These are phyloP conservation scores for Xerus rutilus DNA, from an alignment of 2,797 vertebrate genomes.

Conservation along the genomic window DNA sequence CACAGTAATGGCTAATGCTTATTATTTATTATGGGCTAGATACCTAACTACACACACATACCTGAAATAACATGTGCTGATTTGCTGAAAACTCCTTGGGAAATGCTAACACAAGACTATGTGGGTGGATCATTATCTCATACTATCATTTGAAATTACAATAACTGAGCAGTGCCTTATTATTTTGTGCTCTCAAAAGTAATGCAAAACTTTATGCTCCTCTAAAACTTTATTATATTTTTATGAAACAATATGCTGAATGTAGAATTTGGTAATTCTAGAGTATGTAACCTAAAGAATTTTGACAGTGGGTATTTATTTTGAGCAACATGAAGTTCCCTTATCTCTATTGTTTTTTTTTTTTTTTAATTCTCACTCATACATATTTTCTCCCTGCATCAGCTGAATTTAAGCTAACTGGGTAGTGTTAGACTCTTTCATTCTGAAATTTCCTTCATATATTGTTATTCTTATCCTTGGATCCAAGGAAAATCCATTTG, in stretches of 20 bases:
- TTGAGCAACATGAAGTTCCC: constrained; percentile 10
- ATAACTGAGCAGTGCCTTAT: background rate
- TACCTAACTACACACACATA: background rate
- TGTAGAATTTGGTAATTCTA: background rate
- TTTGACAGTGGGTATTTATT: constrained; percentile 36
- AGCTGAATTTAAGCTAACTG: background rate
- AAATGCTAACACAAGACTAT: background rate
- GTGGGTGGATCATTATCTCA: background rate
- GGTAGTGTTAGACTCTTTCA: background rate
- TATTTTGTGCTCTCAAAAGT: background rate
- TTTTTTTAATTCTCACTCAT: background rate
- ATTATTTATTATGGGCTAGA: background rate
- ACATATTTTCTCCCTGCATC: background rate
- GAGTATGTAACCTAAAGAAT: background rate
- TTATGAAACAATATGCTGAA: constrained; percentile 50
- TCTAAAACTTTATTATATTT: constrained; percentile 67
- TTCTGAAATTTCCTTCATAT: background rate
- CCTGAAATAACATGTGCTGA: background rate
- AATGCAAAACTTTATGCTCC: constrained; percentile 28
- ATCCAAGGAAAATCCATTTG: background rate
- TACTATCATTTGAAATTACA: background rate
- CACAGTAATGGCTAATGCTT: background rate
- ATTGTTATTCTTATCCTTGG: background rate
- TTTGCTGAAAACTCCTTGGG: background rate
- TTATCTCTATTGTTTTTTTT: background rate